Conservation (phyloP, 2,113 vertebrate species). For the Indicator maculatus region DNA sequence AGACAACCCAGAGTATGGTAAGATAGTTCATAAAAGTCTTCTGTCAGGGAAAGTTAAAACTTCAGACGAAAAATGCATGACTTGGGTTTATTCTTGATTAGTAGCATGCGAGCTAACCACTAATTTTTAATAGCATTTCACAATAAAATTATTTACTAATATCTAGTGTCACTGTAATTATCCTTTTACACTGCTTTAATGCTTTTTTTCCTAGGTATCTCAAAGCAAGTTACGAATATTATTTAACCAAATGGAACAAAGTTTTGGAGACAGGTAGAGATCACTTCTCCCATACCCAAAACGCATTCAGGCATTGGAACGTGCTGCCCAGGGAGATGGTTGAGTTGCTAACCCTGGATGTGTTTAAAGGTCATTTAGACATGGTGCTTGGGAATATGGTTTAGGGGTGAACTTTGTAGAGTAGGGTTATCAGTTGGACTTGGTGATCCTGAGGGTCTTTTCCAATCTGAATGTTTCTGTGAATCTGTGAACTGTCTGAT, state of each 20-base stretch:
- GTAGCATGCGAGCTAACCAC: not conserved
- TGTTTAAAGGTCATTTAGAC: too few species aligned
- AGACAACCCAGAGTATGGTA: not conserved
- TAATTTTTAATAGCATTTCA: not conserved
- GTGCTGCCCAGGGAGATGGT: too few species aligned
- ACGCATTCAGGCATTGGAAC: not conserved
- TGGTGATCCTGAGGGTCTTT: too few species aligned
- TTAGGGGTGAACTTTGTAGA: too few species aligned
- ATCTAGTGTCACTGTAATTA: not conserved
- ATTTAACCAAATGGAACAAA: not conserved
- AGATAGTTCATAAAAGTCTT: not conserved
- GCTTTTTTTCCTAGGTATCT: not conserved
- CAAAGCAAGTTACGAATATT: not conserved
- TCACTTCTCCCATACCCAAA: not conserved
- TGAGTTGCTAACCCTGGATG: too few species aligned
- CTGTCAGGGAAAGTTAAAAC: not conserved
- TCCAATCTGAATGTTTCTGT: too few species aligned
- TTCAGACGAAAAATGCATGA: not conserved
- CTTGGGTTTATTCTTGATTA: not conserved
- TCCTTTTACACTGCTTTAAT: not conserved
- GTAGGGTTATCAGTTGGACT: too few species aligned
- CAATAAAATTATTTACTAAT: not conserved
- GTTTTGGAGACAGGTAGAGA: not conserved
- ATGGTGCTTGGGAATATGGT: too few species aligned
- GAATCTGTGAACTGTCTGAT: not conserved